Evolutionary conservation across 2,113 vertebrate species (phyloP).

Genomic region (Pollachius pollachius): DNA sequence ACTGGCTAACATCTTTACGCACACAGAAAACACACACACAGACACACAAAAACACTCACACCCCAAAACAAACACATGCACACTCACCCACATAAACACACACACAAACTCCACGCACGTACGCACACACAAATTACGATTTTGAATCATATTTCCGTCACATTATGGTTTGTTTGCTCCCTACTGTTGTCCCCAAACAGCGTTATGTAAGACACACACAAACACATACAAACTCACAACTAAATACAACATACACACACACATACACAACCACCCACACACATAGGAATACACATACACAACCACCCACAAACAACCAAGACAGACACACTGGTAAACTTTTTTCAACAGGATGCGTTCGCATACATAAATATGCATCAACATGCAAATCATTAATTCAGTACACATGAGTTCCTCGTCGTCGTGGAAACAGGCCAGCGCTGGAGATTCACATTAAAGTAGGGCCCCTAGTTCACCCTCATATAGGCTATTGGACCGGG

Average conservation of each 20-base stretch:
- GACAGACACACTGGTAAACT: no score
- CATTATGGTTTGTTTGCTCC: background rate
- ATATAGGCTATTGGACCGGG: no score
- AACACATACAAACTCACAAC: background rate
- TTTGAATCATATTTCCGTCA: no score
- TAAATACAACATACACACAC: conserved; percentile 14
- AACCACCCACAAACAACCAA: no score
- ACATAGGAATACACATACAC: no score
- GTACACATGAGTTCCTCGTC: no score
- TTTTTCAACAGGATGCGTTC: no score
- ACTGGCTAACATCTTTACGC: background rate
- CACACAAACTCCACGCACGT: background rate
- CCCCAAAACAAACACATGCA: background rate
- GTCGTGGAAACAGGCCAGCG: background rate
- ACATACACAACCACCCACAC: conserved; percentile 13
- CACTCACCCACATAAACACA: background rate
- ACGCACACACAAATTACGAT: background rate
- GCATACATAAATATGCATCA: no score
- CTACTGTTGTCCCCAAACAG: background rate
- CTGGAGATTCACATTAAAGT: background rate
- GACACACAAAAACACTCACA: background rate
- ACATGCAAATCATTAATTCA: no score
- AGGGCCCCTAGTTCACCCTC: no score
- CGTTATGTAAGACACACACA: conserved; percentile 2
- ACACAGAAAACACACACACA: background rate